Evolutionary conservation across 2,113 vertebrate species (phyloP).

Genomic region (Antechinus flavipes): DNA sequence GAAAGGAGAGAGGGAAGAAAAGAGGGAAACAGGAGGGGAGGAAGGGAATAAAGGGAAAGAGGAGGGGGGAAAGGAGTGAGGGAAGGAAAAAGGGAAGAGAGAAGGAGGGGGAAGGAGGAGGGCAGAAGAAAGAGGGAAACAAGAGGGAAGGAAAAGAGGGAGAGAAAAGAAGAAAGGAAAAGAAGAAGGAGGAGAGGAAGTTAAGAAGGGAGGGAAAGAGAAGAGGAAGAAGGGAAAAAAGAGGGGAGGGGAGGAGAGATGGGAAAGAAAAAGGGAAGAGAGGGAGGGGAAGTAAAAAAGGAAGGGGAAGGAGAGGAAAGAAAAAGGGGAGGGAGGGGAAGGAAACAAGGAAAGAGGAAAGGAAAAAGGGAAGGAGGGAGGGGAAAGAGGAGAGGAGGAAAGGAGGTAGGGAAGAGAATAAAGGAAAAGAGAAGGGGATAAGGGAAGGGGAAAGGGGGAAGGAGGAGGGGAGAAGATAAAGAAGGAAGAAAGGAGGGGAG

Average conservation of each 20-base stretch:
- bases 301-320: not conserved
- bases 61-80: not conserved
- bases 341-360: not conserved
- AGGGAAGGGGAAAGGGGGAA: not conserved
- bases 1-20: too few species aligned
- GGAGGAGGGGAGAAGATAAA: not conserved
- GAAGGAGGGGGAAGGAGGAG: not conserved
- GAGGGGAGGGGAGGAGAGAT: not conserved
- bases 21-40: not conserved
- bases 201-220: too few species aligned
- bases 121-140: not conserved
- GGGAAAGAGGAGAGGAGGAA: not conserved
- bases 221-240: rapidly evolving
- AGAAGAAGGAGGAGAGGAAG: too few species aligned
- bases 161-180: too few species aligned
- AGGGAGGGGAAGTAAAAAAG: too few species aligned
- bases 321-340: not conserved
- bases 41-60: not conserved
- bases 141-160: too few species aligned
- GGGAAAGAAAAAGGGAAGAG: too few species aligned
- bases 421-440: not conserved
- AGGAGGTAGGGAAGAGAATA: too few species aligned
- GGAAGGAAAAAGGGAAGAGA: not conserved
- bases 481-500: not conserved
- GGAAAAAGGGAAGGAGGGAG: too few species aligned